phyloP scores from a whole-genome alignment of 1,140 invertebrate genomes.

The Psilanteris sp. region DNA sequence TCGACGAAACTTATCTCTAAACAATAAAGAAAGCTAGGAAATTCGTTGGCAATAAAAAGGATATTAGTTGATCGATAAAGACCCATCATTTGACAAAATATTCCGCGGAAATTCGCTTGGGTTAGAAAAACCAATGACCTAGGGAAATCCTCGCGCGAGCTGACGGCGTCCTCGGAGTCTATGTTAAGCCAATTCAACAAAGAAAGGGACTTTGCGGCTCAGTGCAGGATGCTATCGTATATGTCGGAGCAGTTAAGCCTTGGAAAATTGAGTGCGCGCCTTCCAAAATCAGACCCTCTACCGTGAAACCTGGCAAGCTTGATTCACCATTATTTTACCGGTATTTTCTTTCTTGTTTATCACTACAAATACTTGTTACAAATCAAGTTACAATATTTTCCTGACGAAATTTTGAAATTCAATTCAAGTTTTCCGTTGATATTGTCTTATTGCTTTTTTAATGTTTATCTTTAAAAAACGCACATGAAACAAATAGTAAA shows the following conservation, averaged over 20 bases:
- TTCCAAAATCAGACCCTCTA: slow-evolving; percentile 43
- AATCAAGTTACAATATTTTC: slow-evolving; percentile 26
- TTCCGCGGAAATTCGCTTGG: slow-evolving; percentile 22
- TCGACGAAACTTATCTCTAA: slow-evolving; percentile 35
- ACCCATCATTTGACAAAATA: slow-evolving; percentile 27
- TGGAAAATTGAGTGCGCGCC: slow-evolving; percentile 75
- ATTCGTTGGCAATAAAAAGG: slow-evolving; percentile 46
- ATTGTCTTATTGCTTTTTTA: no score
- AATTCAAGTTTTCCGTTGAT: no score
- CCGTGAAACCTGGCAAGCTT: slow-evolving; percentile 37
- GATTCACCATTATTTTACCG: neutral
- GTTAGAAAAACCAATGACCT: slow-evolving; percentile 44
- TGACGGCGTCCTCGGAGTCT: slow-evolving; percentile 4
- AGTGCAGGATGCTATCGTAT: slow-evolving; percentile 22
- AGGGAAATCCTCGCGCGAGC: slow-evolving; percentile 32
- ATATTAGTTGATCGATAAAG: slow-evolving; percentile 51
- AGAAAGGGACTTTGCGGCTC: slow-evolving; percentile 56
- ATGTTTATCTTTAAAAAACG: no score
- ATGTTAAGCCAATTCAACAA: slow-evolving; percentile 11
- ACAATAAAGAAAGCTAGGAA: slow-evolving; percentile 46
- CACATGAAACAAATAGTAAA: no score
- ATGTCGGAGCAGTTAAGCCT: slow-evolving; percentile 69
- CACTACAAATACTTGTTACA: slow-evolving; percentile 22
- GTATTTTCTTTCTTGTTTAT: slow-evolving; percentile 32
- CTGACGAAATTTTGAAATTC: slow-evolving; percentile 18